Conservation (phyloP, 2,888 invertebrate species). For the Troides aeacus region DNA sequence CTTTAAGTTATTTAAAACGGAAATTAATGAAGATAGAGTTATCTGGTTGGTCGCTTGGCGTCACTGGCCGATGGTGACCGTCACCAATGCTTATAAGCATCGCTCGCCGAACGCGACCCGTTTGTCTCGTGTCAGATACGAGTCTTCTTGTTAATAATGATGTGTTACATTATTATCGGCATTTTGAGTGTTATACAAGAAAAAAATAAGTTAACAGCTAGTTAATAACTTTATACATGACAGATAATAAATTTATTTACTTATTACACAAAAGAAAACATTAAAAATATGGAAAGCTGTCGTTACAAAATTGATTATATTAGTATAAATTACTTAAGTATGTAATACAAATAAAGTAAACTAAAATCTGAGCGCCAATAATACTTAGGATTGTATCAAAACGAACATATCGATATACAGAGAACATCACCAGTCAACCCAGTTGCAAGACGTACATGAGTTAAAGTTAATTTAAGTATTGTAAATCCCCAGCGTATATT, state of each 20-base stretch:
- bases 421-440: constrained; percentile 13
- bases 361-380: too few relatives aligned
- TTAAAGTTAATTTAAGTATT: not conserved
- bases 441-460: constrained; percentile 10
- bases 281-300: too few relatives aligned
- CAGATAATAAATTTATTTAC: too few relatives aligned
- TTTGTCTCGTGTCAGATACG: constrained; percentile 6
- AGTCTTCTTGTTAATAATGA: constrained; percentile 15
- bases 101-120: constrained; percentile 5
- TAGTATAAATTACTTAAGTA: too few relatives aligned
- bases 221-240: too few relatives aligned
- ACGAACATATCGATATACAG: too few relatives aligned
- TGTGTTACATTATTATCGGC: constrained; percentile 1
- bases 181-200: not conserved
- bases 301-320: too few relatives aligned
- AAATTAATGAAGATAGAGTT: not conserved
- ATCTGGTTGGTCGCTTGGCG: constrained; percentile 7
- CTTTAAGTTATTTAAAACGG: not conserved
- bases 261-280: too few relatives aligned
- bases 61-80: constrained; percentile 21
- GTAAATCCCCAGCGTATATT: constrained; percentile 20
- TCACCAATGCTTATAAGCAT: constrained; percentile 21
- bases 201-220: too few relatives aligned
- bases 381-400: too few relatives aligned
- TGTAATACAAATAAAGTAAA: too few relatives aligned